Evolutionary conservation across 1,140 invertebrate genomes (phyloP), one percentile per base, ranked within the genome.

Genomic region (Sarcophaga peregrina): DNA sequence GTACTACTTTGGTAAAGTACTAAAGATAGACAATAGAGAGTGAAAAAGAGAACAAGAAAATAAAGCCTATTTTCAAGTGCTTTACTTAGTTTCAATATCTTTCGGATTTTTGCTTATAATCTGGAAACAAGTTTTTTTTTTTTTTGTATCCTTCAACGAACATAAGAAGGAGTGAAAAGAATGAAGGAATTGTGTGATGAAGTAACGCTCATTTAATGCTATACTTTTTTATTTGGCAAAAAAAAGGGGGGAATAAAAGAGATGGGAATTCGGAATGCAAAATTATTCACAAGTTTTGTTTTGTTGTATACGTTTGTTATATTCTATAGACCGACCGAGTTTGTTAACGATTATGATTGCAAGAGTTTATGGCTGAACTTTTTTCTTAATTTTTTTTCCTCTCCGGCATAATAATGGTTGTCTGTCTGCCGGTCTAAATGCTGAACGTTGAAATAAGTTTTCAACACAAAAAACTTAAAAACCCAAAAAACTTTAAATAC

Each of bases 271-370:
- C 5, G 8, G 9, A 10, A 52, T 13, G 13, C 50, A 52, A 52
- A 52, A 52, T 9, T 52, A 1, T 52, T 52, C 50, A 1, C 13
- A 52, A 13, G 17, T 68, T 68, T 68, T 68, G 6, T 68, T 20
- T 25, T 7, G 58, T 25, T 7, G 58, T 68, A 20, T 37, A 68
- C 20, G 62, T 68, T 52, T 20, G 62, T 8, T 68, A 68, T 68
- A 68, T 68, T 68, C 25, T 37, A 37, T 37, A 37, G 25, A 37
- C 1, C 25, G 25, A 37, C 1, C 25, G 25, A 37, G 25, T 37
- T 68, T 68, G 75, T 78, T 78, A 78, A 78, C 75, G 75, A 78
- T 78, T 78, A 78, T 78, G 75, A 52, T 78, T 78, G 75, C 75
- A 25, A 47, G 50, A 78, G 75, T 52, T 20, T 68, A n/a, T 58